A percentile compares a stretch with the other conserved stretches of the same genome.
phyloP scores from a whole-genome alignment of 2,888 invertebrate species.

The Piscicola geometra region DNA sequence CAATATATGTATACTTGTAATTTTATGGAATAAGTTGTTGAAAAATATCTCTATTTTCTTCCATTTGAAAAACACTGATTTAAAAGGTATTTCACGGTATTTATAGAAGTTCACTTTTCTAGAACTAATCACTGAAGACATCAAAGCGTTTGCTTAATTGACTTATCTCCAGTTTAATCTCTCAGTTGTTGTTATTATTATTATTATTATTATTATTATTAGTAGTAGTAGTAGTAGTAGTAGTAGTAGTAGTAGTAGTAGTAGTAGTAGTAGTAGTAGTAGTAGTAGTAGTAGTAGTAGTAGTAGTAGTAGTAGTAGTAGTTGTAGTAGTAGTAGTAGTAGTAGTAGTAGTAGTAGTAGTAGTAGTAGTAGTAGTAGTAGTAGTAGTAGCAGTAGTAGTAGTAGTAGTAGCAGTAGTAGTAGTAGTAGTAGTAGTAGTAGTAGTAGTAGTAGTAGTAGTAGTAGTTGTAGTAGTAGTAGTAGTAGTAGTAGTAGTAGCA shows the following conservation, averaged over 20 bases:
- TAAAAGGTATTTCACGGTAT: too few species aligned
- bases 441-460: slow-evolving; percentile 32
- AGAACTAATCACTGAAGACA: too few species aligned
- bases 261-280: slow-evolving; percentile 25
- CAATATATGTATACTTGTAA: too few species aligned
- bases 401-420: slow-evolving; percentile 28
- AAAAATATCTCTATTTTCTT: too few species aligned
- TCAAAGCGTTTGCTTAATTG: too few species aligned
- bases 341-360: slow-evolving; percentile 24
- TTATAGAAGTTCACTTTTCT: too few species aligned
- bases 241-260: slow-evolving; percentile 32
- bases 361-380: slow-evolving; percentile 25
- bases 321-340: background rate
- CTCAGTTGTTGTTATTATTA: background rate
- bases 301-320: slow-evolving; percentile 14
- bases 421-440: slow-evolving; percentile 31
- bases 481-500: slow-evolving; percentile 31
- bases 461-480: slow-evolving; percentile 30
- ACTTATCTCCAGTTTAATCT: too few species aligned
- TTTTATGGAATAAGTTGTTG: too few species aligned
- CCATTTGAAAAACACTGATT: too few species aligned
- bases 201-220: background rate
- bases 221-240: slow-evolving; percentile 32
- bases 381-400: slow-evolving; percentile 25
- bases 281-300: slow-evolving; percentile 19